Base-by-base conservation (phyloP, 2,113 vertebrate species). In the Calyptommatus sinebrachiatus region DNA sequence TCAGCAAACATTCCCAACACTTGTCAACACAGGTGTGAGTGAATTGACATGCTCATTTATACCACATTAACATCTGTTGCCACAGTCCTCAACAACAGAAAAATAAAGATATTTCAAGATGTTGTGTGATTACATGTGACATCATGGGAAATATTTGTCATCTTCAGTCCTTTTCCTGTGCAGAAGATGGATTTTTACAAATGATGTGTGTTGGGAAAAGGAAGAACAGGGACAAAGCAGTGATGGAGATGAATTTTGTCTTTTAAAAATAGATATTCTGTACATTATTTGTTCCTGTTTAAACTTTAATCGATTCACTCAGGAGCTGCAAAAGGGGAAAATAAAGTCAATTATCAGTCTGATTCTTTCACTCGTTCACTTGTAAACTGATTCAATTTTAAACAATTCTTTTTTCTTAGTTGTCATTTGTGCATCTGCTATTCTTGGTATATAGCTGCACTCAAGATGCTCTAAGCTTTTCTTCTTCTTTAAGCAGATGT, bases 131-230 rank as follows among this genome's bases (percentile, higher is more conserved):
- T 87, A 20, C 9, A 88, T 91, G 73, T 90, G 91, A 93, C 93
- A 94, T 88, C 61, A 82, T 66, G 81, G 83, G 88, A 92, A 91
- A 90, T 72, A 88, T 90, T 90, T 93, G 87, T 93, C 93, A 88
- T 53, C 68, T 91, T 90, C 84, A 89, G 87, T 92, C 86, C 90
- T 79, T 89, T 83, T 91, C 78, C 68, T 82, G 35, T 66, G 75
- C 72, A 89, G 31, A 89, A 29, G 76, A 87, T 74, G 79, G 83
- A 68, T 82, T 86, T 41, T 82, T 88, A 73, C 62, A 83, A 65
- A 89, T 76, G 73, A 83, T 79, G 84, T 87, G 63, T 74, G 71
- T 45, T 73, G 53, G 12, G 76, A 80, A 62, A 66, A 11, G 12
- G 76, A 84, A 78, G 48, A 41, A 6, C 29, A 80, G 53, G 21